Evolutionary conservation across 1,140 invertebrate species (phyloP), one percentile per base, ranked within the genome.

Genomic region (Macrotrachela quadricornifera): DNA sequence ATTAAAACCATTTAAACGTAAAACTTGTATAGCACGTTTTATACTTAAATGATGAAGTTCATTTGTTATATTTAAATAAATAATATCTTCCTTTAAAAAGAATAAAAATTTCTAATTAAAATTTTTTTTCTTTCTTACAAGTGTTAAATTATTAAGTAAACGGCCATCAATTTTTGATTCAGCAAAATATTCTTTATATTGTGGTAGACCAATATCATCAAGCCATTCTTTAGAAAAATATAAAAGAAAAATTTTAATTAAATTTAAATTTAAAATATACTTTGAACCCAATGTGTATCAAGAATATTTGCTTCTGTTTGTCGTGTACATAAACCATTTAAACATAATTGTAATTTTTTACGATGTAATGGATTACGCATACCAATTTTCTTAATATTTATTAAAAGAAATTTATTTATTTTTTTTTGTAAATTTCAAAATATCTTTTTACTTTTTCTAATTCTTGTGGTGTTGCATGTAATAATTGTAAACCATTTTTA

Each of bases 171-270:
- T 75, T 60, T 83, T 77, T 21, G 83, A 83, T 60, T 85, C 80
- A 55, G 80, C 73, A 64, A 96, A 97, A 43, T 79, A 75, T 61
- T 92, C 87, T 69, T 95, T 91, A 69, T 92, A 88, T 63, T 95
- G 91, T 6, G 90, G 86, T 59, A 95, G 72, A 6, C 90, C 90
- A 56, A 90, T 81, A 65, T 95, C 88, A 69, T 95, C 91, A 48
- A 97, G 68, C 92, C 92, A 97, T 46, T 30, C 21, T 30, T 30
- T 4, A 30, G 8, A 30, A 8, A 30, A 30, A 8, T 4, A 30
- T 4, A 30, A 30, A 30, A 2, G 21, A 30, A 30, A 4, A 30
- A 30, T 30, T 30, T 4, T 2, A 30, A 30, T 4, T 30, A 30
- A 2, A 30, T 30, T 4, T 4, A 30, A 8, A 30, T 30, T 30